A percentile compares a stretch with the other conserved stretches of the same genome.
Conservation (phyloP, 37 sponge, comb jelly and placozoan species). For the Chondrilla cf. caribensis region DNA sequence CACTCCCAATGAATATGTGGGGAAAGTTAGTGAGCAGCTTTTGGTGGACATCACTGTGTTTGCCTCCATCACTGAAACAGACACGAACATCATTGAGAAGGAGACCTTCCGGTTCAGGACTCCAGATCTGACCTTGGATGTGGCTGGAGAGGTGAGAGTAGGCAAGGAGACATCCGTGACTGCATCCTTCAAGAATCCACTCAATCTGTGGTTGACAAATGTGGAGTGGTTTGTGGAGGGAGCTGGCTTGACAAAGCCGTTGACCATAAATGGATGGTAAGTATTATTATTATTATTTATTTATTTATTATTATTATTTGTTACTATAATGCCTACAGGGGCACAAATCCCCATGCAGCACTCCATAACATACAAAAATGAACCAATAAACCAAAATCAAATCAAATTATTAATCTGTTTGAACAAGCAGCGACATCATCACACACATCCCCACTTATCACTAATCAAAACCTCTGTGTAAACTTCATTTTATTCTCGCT, state of each 20-base stretch:
- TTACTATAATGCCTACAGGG: too few relatives aligned
- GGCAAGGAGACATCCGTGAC: conserved; percentile 17
- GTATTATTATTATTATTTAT: too few relatives aligned
- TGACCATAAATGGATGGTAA: background rate
- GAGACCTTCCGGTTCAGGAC: conserved; percentile 28
- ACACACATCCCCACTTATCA: too few relatives aligned
- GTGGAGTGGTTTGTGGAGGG: conserved; percentile 47
- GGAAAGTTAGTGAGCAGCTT: conserved; percentile 33
- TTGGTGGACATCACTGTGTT: conserved; percentile 32
- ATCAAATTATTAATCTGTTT: too few relatives aligned
- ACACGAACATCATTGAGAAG: background rate
- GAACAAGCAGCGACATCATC: too few relatives aligned
- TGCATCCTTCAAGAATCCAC: conserved; percentile 43
- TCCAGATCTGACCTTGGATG: background rate
- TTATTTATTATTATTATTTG: too few relatives aligned
- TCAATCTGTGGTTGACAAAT: conserved; percentile 36
- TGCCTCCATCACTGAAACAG: conserved; percentile 27
- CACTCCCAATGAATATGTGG: conserved; percentile 28
- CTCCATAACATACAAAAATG: too few relatives aligned
- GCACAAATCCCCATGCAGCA: too few relatives aligned
- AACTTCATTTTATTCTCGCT: too few relatives aligned
- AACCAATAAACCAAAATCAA: too few relatives aligned
- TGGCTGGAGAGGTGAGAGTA: background rate
- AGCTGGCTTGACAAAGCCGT: conserved; percentile 31
- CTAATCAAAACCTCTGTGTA: too few relatives aligned